A percentile compares a stretch with the other conserved stretches of the same genome.
These are phyloP conservation scores for Dryococelus australis DNA, from an alignment of 2,888 invertebrate species.

Conservation along the genomic window DNA sequence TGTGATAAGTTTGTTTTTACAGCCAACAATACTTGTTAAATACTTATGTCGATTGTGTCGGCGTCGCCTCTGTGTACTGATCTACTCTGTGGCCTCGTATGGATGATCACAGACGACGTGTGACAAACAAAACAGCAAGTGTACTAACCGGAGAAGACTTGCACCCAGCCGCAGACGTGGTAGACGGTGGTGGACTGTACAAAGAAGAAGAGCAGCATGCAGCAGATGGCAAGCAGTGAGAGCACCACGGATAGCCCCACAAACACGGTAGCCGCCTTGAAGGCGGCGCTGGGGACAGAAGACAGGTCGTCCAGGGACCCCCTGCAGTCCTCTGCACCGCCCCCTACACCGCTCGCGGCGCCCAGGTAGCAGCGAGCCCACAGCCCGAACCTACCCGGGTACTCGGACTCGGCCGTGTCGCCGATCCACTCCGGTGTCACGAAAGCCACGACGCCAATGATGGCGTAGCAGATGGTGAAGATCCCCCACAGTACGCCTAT, in stretches of 20 bases:
- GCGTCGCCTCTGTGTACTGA: too few species aligned
- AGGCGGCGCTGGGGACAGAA: constrained; percentile 82
- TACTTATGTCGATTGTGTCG: too few species aligned
- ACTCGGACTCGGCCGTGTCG: constrained; percentile 78
- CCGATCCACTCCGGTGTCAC: constrained; percentile 95
- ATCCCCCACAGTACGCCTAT: constrained; percentile 98
- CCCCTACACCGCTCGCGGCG: constrained; percentile 61
- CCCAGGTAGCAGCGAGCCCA: constrained; percentile 84
- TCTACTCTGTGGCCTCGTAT: too few species aligned
- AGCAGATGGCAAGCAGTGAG: constrained; percentile 85
- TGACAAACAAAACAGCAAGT: not conserved
- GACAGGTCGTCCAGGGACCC: constrained; percentile 85
- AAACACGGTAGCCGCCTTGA: constrained; percentile 86
- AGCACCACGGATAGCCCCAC: constrained; percentile 86
- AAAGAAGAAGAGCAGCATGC: constrained; percentile 92
- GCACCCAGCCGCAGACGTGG: constrained; percentile 94
- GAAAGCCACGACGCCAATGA: constrained; percentile 93
- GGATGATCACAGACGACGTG: too few species aligned
- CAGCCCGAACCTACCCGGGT: constrained; percentile 90
- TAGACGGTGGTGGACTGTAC: constrained; percentile 91
- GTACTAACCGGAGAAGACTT: constrained; percentile 89
- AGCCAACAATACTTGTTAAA: too few species aligned
- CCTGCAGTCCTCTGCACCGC: constrained; percentile 73
- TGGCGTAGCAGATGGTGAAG: constrained; percentile 96
- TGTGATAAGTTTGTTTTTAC: too few species aligned